Conservation (phyloP, 2,113 vertebrate genomes). For the Gopherus evgoodei region DNA sequence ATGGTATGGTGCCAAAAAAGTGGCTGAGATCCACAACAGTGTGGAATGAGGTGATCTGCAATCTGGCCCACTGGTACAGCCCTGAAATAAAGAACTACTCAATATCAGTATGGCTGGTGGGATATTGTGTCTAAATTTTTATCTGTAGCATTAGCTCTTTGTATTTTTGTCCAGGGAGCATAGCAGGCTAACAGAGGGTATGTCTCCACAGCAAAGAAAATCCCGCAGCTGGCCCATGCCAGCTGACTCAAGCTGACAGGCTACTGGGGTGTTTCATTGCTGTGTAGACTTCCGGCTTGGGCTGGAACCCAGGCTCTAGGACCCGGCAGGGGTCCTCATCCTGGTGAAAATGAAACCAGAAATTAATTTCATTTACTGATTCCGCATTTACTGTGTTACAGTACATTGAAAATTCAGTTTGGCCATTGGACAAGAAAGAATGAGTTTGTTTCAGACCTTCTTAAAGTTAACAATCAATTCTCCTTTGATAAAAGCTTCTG, state of each 20-base stretch:
- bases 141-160: not conserved
- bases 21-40: not conserved
- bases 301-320: not conserved
- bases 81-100: not conserved
- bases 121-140: not conserved
- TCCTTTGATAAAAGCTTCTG: constrained; percentile 52
- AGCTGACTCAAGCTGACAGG: not conserved
- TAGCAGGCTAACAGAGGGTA: not conserved
- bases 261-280: not conserved
- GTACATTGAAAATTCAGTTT: not conserved
- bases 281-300: not conserved
- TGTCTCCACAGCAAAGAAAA: not conserved
- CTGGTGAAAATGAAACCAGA: constrained; percentile 55
- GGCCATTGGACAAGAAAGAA: constrained; percentile 39
- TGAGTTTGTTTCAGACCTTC: constrained; percentile 47
- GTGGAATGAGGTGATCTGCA: not conserved
- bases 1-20: not conserved
- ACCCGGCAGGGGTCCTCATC: not conserved
- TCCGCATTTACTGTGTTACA: constrained; percentile 1
- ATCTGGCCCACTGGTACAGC: not conserved
- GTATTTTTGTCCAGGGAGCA: not conserved
- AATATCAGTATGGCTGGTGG: not conserved
- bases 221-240: not conserved
- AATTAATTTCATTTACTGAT: not conserved
- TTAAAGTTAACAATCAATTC: constrained; percentile 18